Conservation (phyloP, 1,140 invertebrate genomes). For the Liolophura sinensis region DNA sequence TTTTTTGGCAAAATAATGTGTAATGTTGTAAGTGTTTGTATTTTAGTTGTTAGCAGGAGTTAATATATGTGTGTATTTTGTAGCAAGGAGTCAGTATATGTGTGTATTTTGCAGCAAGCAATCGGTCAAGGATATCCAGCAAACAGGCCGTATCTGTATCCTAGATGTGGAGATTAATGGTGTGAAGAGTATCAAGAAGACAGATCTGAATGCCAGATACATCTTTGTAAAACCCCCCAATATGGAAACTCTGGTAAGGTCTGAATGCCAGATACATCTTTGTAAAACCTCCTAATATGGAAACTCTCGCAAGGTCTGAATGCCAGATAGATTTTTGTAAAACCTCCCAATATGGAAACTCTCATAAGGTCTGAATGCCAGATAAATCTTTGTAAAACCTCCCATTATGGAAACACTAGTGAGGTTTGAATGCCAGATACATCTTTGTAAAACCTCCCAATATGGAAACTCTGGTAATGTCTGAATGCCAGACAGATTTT, state of each 20-base stretch:
- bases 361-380: conserved; percentile 42
- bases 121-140: conserved; percentile 80
- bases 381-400: conserved; percentile 59
- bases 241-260: conserved; percentile 66
- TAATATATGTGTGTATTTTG: too few relatives aligned
- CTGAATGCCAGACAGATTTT: too few relatives aligned
- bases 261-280: conserved; percentile 87
- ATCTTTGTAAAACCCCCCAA: conserved; percentile 95
- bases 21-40: too few relatives aligned
- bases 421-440: too few relatives aligned
- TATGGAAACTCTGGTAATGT: too few relatives aligned
- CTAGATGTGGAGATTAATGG: conserved; percentile 97
- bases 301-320: conserved; percentile 61
- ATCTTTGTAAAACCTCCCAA: conserved; percentile 70
- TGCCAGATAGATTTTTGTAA: too few relatives aligned
- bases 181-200: conserved; percentile 87
- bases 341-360: conserved; percentile 83
- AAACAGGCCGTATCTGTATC: conserved; percentile 85
- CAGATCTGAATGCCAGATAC: conserved; percentile 79
- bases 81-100: background rate
- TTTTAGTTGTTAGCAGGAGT: too few relatives aligned
- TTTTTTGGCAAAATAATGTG: too few relatives aligned
- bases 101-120: conserved; percentile 69
- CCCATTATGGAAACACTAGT: conserved; percentile 63
- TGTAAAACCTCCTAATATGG: conserved; percentile 88